phyloP scores from a whole-genome alignment of 2,113 vertebrate genomes.

The Urocitellus parryii region DNA sequence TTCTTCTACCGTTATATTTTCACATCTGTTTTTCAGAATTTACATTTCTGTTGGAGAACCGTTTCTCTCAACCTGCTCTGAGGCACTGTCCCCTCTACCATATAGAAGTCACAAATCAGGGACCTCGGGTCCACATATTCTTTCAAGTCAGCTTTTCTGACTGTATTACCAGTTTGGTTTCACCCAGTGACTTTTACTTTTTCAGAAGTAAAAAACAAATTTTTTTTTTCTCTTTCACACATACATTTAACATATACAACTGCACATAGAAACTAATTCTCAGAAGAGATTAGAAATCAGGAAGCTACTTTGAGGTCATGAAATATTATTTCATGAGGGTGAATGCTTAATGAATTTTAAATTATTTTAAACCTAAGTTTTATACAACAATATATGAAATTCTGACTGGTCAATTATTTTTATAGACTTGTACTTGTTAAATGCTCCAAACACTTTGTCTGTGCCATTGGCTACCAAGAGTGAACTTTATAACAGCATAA shows the following conservation, averaged over 20 bases:
- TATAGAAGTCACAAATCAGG: not conserved
- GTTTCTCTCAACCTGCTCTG: not conserved
- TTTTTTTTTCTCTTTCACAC: not conserved
- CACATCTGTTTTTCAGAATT: not conserved
- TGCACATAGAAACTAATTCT: not conserved
- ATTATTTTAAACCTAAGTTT: not conserved
- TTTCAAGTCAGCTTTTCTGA: not conserved
- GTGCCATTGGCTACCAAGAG: not conserved
- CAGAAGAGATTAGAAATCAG: not conserved
- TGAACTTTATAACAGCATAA: constrained; percentile 43
- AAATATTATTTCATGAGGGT: not conserved
- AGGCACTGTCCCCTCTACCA: not conserved
- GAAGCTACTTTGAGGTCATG: not conserved
- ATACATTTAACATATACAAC: not conserved
- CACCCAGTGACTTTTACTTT: not conserved
- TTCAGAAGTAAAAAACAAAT: not conserved
- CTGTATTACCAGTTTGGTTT: not conserved
- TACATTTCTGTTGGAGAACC: not conserved
- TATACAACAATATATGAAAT: not conserved
- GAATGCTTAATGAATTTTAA: not conserved
- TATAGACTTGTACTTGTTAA: constrained; percentile 5
- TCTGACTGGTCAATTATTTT: not conserved
- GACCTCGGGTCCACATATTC: not conserved
- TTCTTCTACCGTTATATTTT: not conserved
- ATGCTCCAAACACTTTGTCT: not conserved